Base-by-base conservation (phyloP, 2,888 invertebrate species). In the Spisula subtruncata region DNA sequence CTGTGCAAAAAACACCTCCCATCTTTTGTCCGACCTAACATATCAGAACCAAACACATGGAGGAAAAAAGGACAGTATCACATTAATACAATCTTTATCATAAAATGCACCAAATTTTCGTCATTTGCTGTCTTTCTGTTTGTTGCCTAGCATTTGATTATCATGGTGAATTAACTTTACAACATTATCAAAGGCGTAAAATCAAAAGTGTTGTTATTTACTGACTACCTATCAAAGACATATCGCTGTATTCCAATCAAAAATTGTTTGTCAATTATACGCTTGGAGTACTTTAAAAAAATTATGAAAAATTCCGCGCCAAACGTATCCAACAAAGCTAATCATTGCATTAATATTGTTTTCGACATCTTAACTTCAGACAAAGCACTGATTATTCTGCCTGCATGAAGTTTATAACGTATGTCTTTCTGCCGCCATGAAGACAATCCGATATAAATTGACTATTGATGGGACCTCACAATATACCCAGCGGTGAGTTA, bases 331-430 rank as follows among this genome's bases (percentile, higher is more conserved):
- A 32, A 16, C 29, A 32, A 35, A 32, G 29, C 35, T 75, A 32
- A 75, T 18, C 1, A 14, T 75, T 75, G 14, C 18, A 75, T 75
- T 35, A 32, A 75, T 75, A 32, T 35, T 35, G 35, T 32, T 32
- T 12, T 32, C 75, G 75, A 6, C 29, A 14, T 75, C 4, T 32
- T 32, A 71, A 5, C 35, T 14, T 75, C 75, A 18, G 75, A 75
- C 18, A 75, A 75, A 32, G 5, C 16, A 25, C 8, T 75, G 29
- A 32, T 35, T 35, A 32, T 35, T 75, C 32, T 32, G 35, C 2
- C 35, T 32, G 35, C 32, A 35, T 16, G 75, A 75, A 66, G 60
- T 66, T 66, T 66, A 66, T 66, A 25, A 66, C 60, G 60, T 66
- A 25, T 66, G 60, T 66, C 25, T 66, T 25, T 66, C 60, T n/a